Percentiles rank a stretch among this genome's conserved stretches.
These are phyloP conservation scores for Poeciliopsis occidentalis DNA, from an alignment of 2,113 vertebrate genomes.

Conservation along the genomic window DNA sequence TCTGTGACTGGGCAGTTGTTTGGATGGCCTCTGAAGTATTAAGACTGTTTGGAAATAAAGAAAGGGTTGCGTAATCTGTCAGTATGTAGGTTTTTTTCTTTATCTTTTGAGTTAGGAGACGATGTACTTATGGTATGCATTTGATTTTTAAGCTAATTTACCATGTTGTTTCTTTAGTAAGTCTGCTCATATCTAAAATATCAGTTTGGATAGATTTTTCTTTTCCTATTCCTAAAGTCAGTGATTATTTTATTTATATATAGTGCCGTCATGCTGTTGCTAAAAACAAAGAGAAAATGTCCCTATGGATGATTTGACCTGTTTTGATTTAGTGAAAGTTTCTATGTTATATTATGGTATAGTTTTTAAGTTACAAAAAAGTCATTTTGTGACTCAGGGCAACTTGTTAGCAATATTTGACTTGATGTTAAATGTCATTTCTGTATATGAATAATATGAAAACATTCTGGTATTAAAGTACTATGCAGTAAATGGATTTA, in stretches of 20 bases:
- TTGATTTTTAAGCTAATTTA: not conserved
- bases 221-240: not conserved
- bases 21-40: not conserved
- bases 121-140: no score
- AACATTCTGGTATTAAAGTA: constrained; percentile 1
- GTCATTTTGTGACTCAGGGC: not conserved
- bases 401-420: not conserved
- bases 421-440: not conserved
- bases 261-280: no score
- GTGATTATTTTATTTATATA: not conserved
- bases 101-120: not conserved
- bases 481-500: not conserved
- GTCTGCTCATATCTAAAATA: not conserved
- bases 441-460: not conserved
- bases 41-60: not conserved
- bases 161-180: not conserved
- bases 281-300: not conserved
- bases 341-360: not conserved
- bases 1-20: not conserved
- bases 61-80: not conserved
- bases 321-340: not conserved
- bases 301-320: not conserved
- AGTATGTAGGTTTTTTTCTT: not conserved
- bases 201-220: not conserved
- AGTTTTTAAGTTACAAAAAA: not conserved